phyloP scores from a whole-genome alignment of 1,140 invertebrate species.

The Asobara japonica region DNA sequence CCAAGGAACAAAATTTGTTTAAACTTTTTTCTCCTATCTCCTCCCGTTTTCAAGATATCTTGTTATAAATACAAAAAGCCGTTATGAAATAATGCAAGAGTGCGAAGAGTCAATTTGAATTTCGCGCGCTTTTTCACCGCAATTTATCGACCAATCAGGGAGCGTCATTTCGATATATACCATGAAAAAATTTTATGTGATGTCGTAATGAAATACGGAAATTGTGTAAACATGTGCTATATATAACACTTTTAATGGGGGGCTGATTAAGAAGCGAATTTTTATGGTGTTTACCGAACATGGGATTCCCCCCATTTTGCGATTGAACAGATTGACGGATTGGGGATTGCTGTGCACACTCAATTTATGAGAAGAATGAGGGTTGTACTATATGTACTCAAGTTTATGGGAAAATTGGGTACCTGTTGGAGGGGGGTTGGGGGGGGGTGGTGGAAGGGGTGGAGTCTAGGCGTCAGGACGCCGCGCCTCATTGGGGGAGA shows the following conservation, averaged over 20 bases:
- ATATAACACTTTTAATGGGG: background rate
- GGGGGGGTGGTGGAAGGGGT: background rate
- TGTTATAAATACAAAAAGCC: no score
- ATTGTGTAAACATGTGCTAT: background rate
- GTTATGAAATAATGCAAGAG: no score
- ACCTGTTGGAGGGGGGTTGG: background rate
- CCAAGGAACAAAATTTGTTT: no score
- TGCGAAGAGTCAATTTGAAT: no score
- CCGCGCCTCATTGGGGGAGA: background rate
- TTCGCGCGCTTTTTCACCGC: no score
- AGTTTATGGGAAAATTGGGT: background rate
- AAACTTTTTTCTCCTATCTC: no score
- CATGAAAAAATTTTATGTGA: no score
- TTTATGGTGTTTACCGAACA: constrained; percentile 1
- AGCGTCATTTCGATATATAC: no score
- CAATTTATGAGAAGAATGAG: no score
- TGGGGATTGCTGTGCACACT: background rate
- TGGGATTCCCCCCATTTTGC: background rate
- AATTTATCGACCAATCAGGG: no score
- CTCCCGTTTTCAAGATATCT: no score
- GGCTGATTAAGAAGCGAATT: constrained; percentile 4
- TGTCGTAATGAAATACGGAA: background rate
- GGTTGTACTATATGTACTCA: background rate
- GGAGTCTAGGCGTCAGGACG: background rate
- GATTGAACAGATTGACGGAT: background rate